Conservation (phyloP, 1,140 invertebrate species). For the Periplaneta americana region DNA sequence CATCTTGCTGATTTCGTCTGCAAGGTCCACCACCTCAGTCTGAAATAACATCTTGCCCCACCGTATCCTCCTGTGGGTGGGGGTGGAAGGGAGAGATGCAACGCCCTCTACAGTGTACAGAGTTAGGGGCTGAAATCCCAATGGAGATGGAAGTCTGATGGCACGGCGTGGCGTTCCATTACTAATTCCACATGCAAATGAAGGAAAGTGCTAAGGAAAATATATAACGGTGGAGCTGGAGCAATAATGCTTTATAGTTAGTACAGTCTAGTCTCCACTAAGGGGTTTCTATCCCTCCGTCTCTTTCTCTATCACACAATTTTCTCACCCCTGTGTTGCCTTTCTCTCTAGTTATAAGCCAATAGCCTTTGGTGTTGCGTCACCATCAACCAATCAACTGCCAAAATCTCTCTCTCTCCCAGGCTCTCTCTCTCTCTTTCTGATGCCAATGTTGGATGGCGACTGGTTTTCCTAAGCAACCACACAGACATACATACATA, state of each 20-base stretch:
- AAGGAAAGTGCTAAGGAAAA: conserved; percentile 21
- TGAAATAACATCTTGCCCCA: background rate
- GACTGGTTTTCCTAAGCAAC: background rate
- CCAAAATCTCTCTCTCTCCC: background rate
- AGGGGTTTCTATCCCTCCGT: background rate
- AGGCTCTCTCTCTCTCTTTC: background rate
- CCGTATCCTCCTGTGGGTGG: background rate
- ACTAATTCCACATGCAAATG: conserved; percentile 24
- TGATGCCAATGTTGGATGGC: background rate
- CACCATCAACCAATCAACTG: conserved; percentile 7
- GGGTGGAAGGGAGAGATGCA: too few relatives aligned
- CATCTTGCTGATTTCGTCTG: too few relatives aligned
- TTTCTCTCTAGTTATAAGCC: conserved; percentile 10
- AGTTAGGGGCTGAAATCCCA: conserved; percentile 2
- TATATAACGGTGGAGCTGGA: conserved; percentile 15
- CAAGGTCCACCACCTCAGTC: background rate
- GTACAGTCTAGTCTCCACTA: background rate
- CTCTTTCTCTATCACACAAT: background rate
- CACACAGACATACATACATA: background rate
- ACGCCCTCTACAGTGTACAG: background rate
- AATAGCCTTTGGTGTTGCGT: conserved; percentile 15
- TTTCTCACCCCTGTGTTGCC: background rate
- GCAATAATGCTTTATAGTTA: conserved; percentile 11
- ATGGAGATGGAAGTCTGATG: conserved; percentile 5
- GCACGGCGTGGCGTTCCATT: conserved; percentile 13